phyloP scores from a whole-genome alignment of 2,113 vertebrate genomes.

The Pampusana beccarii region DNA sequence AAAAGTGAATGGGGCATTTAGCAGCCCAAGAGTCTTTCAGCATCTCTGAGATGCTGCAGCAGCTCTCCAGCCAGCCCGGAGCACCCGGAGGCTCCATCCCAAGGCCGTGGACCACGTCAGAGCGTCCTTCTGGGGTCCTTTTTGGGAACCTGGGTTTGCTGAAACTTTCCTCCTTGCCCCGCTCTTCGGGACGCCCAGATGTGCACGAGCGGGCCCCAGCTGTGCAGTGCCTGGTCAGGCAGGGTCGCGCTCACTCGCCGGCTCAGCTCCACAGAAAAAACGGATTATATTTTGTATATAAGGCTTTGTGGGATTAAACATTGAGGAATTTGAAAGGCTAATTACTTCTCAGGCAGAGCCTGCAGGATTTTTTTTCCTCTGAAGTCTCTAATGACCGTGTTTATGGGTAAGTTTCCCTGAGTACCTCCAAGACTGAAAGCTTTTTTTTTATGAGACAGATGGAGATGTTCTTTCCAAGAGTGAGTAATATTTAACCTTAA shows the following conservation, averaged over 20 bases:
- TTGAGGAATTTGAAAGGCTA: conserved; percentile 2
- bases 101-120: rapidly evolving
- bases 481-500: conserved; percentile 72
- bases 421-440: conserved; percentile 51
- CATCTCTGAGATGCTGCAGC: rapidly evolving
- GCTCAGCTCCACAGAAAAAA: not conserved
- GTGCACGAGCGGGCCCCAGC: not conserved
- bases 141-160: not conserved
- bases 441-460: conserved; percentile 38
- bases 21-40: not conserved
- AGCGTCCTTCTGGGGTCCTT: not conserved
- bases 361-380: not conserved
- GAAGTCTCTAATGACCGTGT: not conserved
- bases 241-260: rapidly evolving
- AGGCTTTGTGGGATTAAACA: not conserved
- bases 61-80: not conserved
- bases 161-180: not conserved
- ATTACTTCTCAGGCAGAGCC: not conserved
- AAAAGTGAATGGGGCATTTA: conserved; percentile 9
- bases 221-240: not conserved
- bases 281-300: not conserved
- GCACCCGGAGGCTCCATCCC: not conserved
- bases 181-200: not conserved
- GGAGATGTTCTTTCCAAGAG: conserved; percentile 66
- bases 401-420: conserved; percentile 28